Evolutionary conservation across 2,113 vertebrate species (phyloP), one percentile per base, ranked within the genome.

Genomic region (Eulemur macaco): DNA sequence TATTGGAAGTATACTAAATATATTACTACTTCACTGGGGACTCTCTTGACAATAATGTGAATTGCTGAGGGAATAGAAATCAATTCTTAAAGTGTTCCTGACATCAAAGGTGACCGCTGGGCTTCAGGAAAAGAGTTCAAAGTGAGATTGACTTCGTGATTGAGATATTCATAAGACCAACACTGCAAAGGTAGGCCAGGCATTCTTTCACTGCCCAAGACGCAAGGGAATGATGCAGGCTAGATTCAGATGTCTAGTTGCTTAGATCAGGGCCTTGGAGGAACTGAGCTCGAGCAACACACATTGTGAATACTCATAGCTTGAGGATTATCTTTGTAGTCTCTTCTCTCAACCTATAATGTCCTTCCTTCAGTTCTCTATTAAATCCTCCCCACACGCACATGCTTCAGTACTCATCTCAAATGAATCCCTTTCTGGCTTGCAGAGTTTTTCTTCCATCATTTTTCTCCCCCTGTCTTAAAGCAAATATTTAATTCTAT

Each of bases 21-120:
- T 95, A 97, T 97, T 96, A 92, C 60, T 71, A 29, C 84, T 97
- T 91, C 71, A 56, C 89, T 31, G 39, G 78, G 45, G 81, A 96
- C 58, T 89, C 82, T 94, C 73, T 82, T 93, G 76, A 98, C 89
- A 97, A 97, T 93, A 93, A 96, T 92, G 69, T 91, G 94, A 95
- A 97, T 94, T 92, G 45, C 93, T 88, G 11, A 84, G 76, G 74
- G 58, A 97, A 96, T 25, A 69, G 60, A 96, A 96, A 97, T 97
- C 88, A 94, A 95, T 95, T 96, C 66, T 88, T 93, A 71, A 97
- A 96, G 66, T 95, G 76, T 45, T 93, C 82, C 54, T 96, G 95
- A 97, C 86, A 97, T 69, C 93, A 92, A 97, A 96, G 93, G 89
- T 97, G 94, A 97, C 92, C 34, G 23, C 88, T 84, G 74, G 60